Base-by-base conservation (phyloP, 2,113 vertebrate genomes). In the Hypocryptadius cinnamomeus region DNA sequence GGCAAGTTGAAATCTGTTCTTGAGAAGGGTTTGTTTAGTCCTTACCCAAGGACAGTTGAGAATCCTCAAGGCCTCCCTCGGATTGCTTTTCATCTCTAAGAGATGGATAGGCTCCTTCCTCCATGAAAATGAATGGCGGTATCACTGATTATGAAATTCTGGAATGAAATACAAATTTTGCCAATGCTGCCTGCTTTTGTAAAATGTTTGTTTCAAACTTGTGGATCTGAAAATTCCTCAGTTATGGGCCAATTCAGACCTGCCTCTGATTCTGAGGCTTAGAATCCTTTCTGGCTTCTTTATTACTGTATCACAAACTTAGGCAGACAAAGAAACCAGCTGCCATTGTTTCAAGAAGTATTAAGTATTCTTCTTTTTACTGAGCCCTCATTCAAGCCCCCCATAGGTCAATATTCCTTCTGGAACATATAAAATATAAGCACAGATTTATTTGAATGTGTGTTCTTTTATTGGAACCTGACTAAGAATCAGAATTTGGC, bases 81-180 rank as follows among this genome's bases (percentile, higher is more conserved):
- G 78, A 89, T 72, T 96, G 63, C 66, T 89, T 94, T 87, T 94
- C 66, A 85, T 87, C 57, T 89, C 76, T 61, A 25, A 19, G 73
- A 91, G 92, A 92, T 85, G 61, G 53, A 89, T 87, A 68, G 45
- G 57, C 47, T 87, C 39, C 70, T 59, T 95, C 57, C 27, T 45
- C 44, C 22, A n/a, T 25, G 40, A 76, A 87, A 91, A 92, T 53
- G 10, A 89, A 79, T 40, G 57, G 17, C 77, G 74, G 5, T 48
- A 45, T 50, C 63, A 35, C 13, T 85, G 50, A 50, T 31, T 85
- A 89, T 54, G 19, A 89, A 91, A 77, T 64, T 85, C 70, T 82
- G 25, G 63, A 69, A 53, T 18, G 17, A 72, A 17, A 59, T 21
- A 85, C 35, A 72, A 10, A 50, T 85, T 84, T 60, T 82, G 16